Base-by-base conservation (phyloP, 2,888 invertebrate species). In the Drosophila nigritarsus region DNA sequence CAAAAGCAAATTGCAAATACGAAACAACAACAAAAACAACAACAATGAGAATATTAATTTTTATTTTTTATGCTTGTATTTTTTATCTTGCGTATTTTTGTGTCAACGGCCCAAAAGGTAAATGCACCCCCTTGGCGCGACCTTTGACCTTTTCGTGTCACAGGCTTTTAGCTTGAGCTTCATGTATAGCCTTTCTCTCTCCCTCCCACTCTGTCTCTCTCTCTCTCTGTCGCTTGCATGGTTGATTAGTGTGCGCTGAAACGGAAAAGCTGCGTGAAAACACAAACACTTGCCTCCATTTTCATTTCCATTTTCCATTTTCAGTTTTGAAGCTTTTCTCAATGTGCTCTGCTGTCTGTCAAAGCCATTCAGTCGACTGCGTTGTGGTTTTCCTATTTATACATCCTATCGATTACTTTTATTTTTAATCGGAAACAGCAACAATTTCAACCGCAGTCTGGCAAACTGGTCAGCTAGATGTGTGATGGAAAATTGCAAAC, bases 91-190 rank as follows among this genome's bases (percentile, higher is more conserved):
- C 32, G 42, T 54, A 60, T 65, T 78, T 71, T 71, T 80, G 78
- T 78, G 87, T 87, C 85, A 85, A 80, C 75, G 83, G 70, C 70
- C 50, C 83, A 72, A 86, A 82, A 90, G 86, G 90, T 90, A 90
- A 87, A 87, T 69, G 90, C 68, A 83, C 60, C 58, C 60, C 60
- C 65, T 60, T 71, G 32, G 53, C 20, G 20, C 71, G 82, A 89
- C 71, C 86, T 87, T 87, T 90, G 87, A 89, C 89, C 90, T 87
- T 87, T 86, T 70, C 65, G 68, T 81, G 74, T 54, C 45, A 60
- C 61, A 48, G 61, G 67, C 60, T 65, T 73, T 67, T 55, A 60
- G 51, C 65, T 77, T 58, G 60, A 56, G 59, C 58, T 45, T 24
- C 15, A 45, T 15, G 15, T 45, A 27, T 45, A 30, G 29, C 8